Base-by-base conservation (phyloP, 2,888 invertebrate genomes). In the Drosophila rellima region DNA sequence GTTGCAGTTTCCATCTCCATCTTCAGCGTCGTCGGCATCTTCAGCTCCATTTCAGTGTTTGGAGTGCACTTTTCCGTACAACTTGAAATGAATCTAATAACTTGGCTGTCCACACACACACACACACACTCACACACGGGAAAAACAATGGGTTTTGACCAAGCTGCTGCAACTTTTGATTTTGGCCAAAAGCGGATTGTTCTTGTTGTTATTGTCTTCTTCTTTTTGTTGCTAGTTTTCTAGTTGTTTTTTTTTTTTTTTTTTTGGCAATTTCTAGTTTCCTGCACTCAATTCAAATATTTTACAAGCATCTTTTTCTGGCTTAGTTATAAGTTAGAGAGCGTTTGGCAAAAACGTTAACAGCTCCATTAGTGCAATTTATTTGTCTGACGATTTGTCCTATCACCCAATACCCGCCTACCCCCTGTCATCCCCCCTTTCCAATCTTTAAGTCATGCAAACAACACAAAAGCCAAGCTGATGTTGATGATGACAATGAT, bases 71-170 rank as follows among this genome's bases (percentile, higher is more conserved):
- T 89, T 84, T 67, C 75, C 82, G 67, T 72, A 68, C 77, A 89
- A 89, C 82, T 85, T 89, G 87, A 89, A 85, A 85, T 85, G 89
- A 89, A 85, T 85, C 84, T 89, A 85, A 85, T 85, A 85, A 85
- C 89, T 89, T 87, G 77, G 66, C 61, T 72, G 56, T 68, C 56
- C 44, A 51, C 37, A 63, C 51, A 52, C 62, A 39, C 37, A 42
- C 51, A 42, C 40, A 57, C 15, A 51, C 39, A 60, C 10, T 40
- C 55, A 31, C 29, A 52, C 35, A 37, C n/a, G 17, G 31, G 7
- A 78, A 82, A 82, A 88, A 82, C 88, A 88, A 85, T 82, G 63
- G 63, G 64, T 48, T 59, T 48, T 74, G 74, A 75, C 78, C 73
- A 74, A 74, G 44, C 23, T 35, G 56, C 26, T 76, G 71, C 77